Evolutionary conservation across 2,113 vertebrate species (phyloP).

Genomic region (Furnarius figulus): DNA sequence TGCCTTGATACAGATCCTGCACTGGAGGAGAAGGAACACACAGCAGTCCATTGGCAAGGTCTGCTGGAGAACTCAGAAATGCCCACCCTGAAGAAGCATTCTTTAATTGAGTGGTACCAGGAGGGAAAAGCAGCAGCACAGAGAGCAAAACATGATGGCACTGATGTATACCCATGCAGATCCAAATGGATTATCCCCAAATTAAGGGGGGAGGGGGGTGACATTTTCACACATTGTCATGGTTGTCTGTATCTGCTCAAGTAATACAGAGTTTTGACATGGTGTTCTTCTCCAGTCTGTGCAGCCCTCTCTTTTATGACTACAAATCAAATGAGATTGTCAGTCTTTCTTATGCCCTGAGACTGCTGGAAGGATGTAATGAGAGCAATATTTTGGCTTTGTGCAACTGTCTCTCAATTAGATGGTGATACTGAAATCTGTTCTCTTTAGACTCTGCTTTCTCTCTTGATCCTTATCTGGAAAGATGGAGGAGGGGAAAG

Average conservation of each 20-base stretch:
- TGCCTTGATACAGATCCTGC: not conserved
- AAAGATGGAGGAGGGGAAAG: not conserved
- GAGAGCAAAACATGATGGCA: not conserved
- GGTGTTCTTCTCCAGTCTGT: conserved; percentile 2
- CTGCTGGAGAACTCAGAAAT: not conserved
- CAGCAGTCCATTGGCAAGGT: not conserved
- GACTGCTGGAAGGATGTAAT: conserved; percentile 43
- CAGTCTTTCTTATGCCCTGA: conserved; percentile 16
- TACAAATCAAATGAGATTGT: conserved; percentile 30
- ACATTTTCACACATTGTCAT: conserved; percentile 47
- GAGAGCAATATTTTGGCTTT: conserved; percentile 40
- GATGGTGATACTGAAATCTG: conserved; percentile 1
- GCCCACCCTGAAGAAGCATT: not conserved
- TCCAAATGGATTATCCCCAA: not conserved
- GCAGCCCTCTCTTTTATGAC: not conserved
- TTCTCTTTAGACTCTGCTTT: not conserved
- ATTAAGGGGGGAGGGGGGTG: not conserved
- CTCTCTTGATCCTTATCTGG: not conserved
- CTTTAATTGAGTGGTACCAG: not conserved
- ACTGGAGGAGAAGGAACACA: not conserved
- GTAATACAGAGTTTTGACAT: conserved; percentile 12
- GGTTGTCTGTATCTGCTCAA: conserved; percentile 25
- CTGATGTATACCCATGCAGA: not conserved
- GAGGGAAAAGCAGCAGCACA: not conserved
- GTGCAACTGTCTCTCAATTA: conserved; percentile 24